phyloP scores from a whole-genome alignment of 1,140 invertebrate genomes.

The Aradophagus sp. region DNA sequence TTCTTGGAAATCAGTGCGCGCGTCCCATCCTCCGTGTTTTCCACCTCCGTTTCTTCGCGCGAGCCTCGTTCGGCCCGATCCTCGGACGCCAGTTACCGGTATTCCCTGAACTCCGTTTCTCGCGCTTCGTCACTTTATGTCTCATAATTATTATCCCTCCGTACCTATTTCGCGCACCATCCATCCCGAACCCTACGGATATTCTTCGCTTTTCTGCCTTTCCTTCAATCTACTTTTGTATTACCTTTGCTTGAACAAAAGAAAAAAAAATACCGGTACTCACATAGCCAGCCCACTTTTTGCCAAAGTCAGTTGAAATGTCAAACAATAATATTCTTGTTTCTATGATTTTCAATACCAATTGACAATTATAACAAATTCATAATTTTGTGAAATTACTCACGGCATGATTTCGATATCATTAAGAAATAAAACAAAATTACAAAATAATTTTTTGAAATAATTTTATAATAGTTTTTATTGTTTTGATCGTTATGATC shows the following conservation, averaged over 20 bases:
- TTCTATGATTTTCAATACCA: no score
- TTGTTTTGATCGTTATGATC: no score
- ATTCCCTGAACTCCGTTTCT: constrained; percentile 59
- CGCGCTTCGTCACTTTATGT: constrained; percentile 73
- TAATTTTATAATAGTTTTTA: no score
- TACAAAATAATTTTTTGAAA: no score
- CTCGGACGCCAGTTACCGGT: constrained; percentile 36
- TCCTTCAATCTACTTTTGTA: constrained; percentile 22
- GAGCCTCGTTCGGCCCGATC: constrained; percentile 28
- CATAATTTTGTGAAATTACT: no score
- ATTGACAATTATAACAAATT: no score
- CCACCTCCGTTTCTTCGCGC: constrained; percentile 32
- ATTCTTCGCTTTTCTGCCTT: constrained; percentile 29
- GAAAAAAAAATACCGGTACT: constrained; percentile 12
- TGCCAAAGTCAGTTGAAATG: no score
- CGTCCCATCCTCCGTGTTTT: constrained; percentile 36
- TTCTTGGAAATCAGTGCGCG: constrained; percentile 54
- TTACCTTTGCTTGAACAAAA: constrained; percentile 11
- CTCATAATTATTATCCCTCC: constrained; percentile 71
- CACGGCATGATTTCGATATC: no score
- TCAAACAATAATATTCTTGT: no score
- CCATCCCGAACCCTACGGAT: constrained; percentile 25
- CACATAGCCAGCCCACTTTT: constrained; percentile 1
- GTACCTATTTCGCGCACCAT: constrained; percentile 43
- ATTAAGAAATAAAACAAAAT: no score